Base-by-base conservation (phyloP, 2,797 vertebrate species). In the Mus spretus region DNA sequence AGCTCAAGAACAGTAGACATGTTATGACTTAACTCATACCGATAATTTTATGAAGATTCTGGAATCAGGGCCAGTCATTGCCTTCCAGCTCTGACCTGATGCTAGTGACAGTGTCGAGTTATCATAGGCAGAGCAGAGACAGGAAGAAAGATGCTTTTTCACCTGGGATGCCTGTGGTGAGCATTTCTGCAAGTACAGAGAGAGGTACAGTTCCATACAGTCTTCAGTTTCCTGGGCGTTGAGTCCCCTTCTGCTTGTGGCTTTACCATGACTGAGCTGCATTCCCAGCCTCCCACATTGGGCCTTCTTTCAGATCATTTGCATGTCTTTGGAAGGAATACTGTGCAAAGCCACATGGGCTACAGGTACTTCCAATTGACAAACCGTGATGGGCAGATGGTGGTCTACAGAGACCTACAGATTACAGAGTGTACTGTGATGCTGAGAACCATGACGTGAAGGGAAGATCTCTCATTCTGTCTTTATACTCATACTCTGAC, bases 291-390 rank as follows among this genome's bases (percentile, higher is more conserved):
- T 12, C 63, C 47, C 83, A 44, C 44, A 5, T 14, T 53, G 31
- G 40, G 61, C 55, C 63, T 82, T 93, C 65, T 72, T 77, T 96
- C 55, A 92, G 55, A 31, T 28, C 85, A 31, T 72, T 89, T 40
- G 14, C 37, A 12, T n/a, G 14, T 74, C 63, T 94, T 84, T 74
- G 55, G 79, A 79, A 89, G 22, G 53, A 77, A 50, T 89, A 34
- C 47, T 50, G 0, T 70, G 50, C 24, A 77, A 24, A 94, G 72
- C 47, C 63, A 37, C 20, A 57, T 81, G 31, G 3, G 24, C 26
- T 89, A 67, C 59, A 37, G 67, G 65, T 28, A 63, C 50, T 26
- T 78, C 37, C 26, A 81, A 50, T 67, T 86, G 67, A 55, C 37
- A 63, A 59, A 83, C 26, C 31, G 15, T 80, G 63, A 57, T 59